A percentile compares a stretch with the other conserved stretches of the same genome.
These are phyloP conservation scores for Corythaixoides concolor DNA, from an alignment of 2,113 vertebrate genomes.

Conservation along the genomic window DNA sequence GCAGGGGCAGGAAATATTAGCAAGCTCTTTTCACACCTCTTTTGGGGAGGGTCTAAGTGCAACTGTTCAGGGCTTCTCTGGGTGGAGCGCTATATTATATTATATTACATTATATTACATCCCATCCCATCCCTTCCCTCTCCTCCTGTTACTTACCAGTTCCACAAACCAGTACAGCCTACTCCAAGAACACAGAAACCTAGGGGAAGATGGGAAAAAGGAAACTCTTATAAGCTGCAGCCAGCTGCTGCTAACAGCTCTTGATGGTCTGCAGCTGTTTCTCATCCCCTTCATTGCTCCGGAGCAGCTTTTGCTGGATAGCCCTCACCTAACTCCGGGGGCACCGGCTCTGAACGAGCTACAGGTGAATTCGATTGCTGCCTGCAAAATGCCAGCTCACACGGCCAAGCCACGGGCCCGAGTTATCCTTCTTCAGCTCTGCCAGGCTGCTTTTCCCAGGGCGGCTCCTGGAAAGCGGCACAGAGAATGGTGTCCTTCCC, in stretches of 20 bases:
- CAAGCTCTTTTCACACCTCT: not conserved
- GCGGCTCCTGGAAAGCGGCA: not conserved
- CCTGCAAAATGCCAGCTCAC: not conserved
- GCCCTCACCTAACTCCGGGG: not conserved
- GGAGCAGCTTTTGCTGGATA: not conserved
- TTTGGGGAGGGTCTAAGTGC: not conserved
- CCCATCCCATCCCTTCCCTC: not conserved
- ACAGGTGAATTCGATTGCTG: not conserved
- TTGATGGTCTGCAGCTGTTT: not conserved
- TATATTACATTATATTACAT: not conserved
- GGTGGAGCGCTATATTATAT: rapidly evolving
- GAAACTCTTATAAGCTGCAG: not conserved
- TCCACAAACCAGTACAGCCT: not conserved
- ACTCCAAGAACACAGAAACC: not conserved
- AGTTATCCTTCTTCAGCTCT: not conserved
- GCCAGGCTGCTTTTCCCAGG: not conserved
- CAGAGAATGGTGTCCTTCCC: rapidly evolving
- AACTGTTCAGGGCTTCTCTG: not conserved
- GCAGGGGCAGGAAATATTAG: not conserved
- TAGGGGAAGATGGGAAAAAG: not conserved
- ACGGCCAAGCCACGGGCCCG: not conserved
- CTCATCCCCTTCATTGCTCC: not conserved
- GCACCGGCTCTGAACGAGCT: rapidly evolving
- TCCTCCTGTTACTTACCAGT: not conserved
- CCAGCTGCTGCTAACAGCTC: not conserved